phyloP scores from a whole-genome alignment of 2,888 invertebrate genomes.

The Urechis unicinctus region DNA sequence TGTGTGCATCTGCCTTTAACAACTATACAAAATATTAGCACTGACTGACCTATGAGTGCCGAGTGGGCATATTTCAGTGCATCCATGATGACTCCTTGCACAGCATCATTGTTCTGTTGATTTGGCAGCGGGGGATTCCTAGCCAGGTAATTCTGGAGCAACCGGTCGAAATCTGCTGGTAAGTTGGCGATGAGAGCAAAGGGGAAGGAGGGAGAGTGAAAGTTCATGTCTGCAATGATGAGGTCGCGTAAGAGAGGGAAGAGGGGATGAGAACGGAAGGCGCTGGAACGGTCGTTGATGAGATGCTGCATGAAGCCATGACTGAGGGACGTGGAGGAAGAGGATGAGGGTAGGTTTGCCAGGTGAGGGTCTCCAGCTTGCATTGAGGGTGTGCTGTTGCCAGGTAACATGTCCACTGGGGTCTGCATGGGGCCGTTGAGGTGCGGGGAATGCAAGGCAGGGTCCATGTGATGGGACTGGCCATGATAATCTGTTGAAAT shows the following conservation, averaged over 20 bases:
- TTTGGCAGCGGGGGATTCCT: constrained; percentile 43
- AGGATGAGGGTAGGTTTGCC: no score
- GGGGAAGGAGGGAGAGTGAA: constrained; percentile 43
- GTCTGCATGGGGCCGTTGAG: no score
- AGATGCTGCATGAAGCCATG: constrained; percentile 45
- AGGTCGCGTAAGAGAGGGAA: constrained; percentile 47
- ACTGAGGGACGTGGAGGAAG: no score
- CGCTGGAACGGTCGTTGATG: constrained; percentile 42
- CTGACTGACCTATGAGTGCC: constrained; percentile 42
- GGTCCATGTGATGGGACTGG: no score
- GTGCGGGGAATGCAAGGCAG: no score
- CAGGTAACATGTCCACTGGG: not conserved
- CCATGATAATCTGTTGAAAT: no score
- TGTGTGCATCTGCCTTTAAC: no score
- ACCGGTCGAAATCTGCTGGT: constrained; percentile 44
- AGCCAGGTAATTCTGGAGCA: constrained; percentile 45
- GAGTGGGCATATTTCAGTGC: constrained; percentile 46
- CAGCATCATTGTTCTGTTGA: constrained; percentile 41
- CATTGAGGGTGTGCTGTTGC: no score
- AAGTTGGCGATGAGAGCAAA: constrained; percentile 45
- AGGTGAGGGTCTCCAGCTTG: no score
- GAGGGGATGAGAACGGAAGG: constrained; percentile 47
- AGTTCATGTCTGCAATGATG: constrained; percentile 50
- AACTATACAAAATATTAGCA: not conserved
- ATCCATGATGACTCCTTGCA: constrained; percentile 48